These are phyloP conservation scores for Cricetomys ansorgei DNA, from an alignment of 2,113 vertebrate genomes.

Conservation along the genomic window DNA sequence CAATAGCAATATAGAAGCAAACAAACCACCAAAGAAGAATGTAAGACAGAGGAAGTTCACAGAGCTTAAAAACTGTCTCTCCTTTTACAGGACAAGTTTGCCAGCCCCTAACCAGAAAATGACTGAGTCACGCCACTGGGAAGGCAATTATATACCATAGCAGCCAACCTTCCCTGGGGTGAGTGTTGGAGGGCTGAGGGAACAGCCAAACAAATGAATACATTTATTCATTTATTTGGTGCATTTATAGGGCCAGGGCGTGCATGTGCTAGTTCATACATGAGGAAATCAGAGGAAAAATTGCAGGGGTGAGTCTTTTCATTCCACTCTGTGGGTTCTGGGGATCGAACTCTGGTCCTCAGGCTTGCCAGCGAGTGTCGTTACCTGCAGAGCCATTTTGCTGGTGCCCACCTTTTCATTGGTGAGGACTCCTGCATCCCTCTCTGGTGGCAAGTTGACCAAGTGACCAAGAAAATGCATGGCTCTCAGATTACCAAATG, in stretches of 20 bases:
- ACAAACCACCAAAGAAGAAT: background rate
- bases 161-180: background rate
- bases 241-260: background rate
- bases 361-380: background rate
- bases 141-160: background rate
- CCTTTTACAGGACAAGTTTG: background rate
- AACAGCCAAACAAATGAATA: too few species aligned
- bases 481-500: background rate
- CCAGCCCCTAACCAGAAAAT: background rate
- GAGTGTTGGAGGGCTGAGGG: accelerated
- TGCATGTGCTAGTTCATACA: background rate
- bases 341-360: background rate
- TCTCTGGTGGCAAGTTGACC: background rate
- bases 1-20: background rate
- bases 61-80: background rate
- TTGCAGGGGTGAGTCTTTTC: background rate
- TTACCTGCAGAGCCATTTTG: too few species aligned
- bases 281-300: background rate
- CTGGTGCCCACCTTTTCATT: background rate
- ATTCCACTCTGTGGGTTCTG: background rate
- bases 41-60: background rate
- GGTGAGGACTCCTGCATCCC: background rate
- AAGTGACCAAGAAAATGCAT: background rate
- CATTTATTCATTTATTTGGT: background rate
- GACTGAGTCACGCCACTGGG: background rate